Evolutionary conservation across 1,140 invertebrate species (phyloP).

Genomic region (Papilio machaon): DNA sequence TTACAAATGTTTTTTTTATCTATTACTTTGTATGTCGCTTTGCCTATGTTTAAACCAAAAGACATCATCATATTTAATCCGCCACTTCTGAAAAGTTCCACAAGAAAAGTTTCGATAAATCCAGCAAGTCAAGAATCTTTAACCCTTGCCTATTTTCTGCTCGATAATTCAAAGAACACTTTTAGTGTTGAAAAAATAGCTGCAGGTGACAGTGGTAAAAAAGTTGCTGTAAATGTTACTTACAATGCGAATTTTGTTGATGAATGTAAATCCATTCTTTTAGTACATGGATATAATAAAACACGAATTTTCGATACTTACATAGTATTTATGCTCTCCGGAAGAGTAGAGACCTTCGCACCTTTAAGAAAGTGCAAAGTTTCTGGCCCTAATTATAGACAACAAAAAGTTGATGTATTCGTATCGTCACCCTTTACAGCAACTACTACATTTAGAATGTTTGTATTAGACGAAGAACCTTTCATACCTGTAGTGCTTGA

Average conservation of each 20-base stretch:
- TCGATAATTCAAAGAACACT: conserved; percentile 64
- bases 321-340: conserved; percentile 64
- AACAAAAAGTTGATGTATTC: conserved; percentile 68
- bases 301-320: conserved; percentile 76
- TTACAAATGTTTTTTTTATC: conserved; percentile 77
- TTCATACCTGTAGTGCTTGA: conserved; percentile 60
- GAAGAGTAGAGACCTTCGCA: conserved; percentile 55
- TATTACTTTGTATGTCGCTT: conserved; percentile 66
- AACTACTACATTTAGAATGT: conserved; percentile 53
- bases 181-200: conserved; percentile 68
- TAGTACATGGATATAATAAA: conserved; percentile 74
- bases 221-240: conserved; percentile 66
- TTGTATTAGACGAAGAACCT: conserved; percentile 69
- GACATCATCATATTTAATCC: conserved; percentile 69
- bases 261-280: conserved; percentile 63
- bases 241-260: conserved; percentile 68
- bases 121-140: conserved; percentile 68
- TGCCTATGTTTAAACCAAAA: conserved; percentile 73
- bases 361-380: conserved; percentile 70
- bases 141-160: conserved; percentile 61
- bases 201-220: conserved; percentile 63
- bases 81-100: conserved; percentile 68
- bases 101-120: conserved; percentile 59
- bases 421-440: conserved; percentile 65
- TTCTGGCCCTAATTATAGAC: conserved; percentile 67